Evolutionary conservation across 2,888 invertebrate genomes (phyloP), one percentile per base, ranked within the genome.

Genomic region (Drosophila infuscata): DNA sequence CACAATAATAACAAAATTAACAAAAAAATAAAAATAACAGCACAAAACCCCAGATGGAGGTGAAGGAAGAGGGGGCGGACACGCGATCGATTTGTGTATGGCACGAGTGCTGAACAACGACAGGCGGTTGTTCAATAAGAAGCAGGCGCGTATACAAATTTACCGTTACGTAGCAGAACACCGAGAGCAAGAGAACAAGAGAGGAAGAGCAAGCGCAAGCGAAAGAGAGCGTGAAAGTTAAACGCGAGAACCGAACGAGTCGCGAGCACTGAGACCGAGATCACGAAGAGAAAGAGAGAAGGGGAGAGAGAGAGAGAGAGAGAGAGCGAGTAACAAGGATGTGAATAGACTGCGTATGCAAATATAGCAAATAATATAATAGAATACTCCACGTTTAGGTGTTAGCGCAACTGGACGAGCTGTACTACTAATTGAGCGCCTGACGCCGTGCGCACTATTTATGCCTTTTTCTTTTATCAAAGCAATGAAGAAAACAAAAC

Each of bases 381-480:
- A 46, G 3, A 15, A 15, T 57, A 60, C 52, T 62, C 36, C 46
- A 59, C 58, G 30, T 75, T 58, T 53, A 38, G 53, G 54, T 72
- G 81, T 68, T 64, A 52, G 73, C 78, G 81, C 81, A 66, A 48
- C 63, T 64, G 74, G 64, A 74, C 58, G 67, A 74, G 33, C 46
- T 78, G 54, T 58, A 84, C 73, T 87, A 89, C 78, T 78, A 72
- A 83, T 60, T 60, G 84, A 74, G 74, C 64, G 62, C 54, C 63
- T 74, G 54, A 51, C 36, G 52, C 36, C 52, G 41, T 52, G 63
- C 74, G 79, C 71, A 76, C 79, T 89, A 89, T 84, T 76, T 89
- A 84, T 84, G 88, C 81, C 65, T 76, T 81, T 78, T 81, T 61
- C 38, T 71, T 72, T 79, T 79, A 81, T 77, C 78, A 70, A 70